These are phyloP conservation scores for Phasia obesa DNA, from an alignment of 2,888 invertebrate genomes.

Conservation along the genomic window DNA sequence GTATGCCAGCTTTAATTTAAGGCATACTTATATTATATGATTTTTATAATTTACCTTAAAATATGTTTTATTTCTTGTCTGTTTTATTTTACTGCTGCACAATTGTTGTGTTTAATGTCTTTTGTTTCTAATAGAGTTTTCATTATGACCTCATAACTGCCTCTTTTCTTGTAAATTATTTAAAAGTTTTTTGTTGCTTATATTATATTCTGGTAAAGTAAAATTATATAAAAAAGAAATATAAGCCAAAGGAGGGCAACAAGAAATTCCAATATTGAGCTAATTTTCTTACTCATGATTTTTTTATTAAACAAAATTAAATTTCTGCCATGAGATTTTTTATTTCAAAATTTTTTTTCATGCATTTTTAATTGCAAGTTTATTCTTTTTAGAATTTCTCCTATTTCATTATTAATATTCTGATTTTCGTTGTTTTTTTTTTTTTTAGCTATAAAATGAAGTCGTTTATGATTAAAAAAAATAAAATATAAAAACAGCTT, in stretches of 20 bases:
- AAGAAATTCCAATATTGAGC: constrained; percentile 39
- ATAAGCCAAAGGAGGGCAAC: background rate
- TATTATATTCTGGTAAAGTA: constrained; percentile 1
- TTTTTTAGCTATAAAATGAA: background rate
- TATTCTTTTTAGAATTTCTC: background rate
- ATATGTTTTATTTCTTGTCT: constrained; percentile 7
- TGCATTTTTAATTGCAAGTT: background rate
- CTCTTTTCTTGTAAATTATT: background rate
- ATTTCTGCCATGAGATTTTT: constrained; percentile 18
- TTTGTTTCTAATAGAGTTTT: constrained; percentile 36
- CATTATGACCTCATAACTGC: constrained; percentile 26
- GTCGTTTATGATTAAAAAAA: background rate
- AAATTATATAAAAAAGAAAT: background rate
- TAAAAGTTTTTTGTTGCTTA: background rate
- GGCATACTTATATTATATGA: constrained; percentile 17
- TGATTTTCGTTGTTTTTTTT: no score
- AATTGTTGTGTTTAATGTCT: constrained; percentile 14
- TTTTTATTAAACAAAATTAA: constrained; percentile 32
- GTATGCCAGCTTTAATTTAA: constrained; percentile 28
- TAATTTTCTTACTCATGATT: constrained; percentile 49
- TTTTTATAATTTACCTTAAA: background rate
- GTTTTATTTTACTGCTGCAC: background rate
- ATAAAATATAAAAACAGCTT: background rate
- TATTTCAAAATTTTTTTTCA: background rate
- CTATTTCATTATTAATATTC: background rate